phyloP scores from a whole-genome alignment of 2,797 vertebrate genomes.

The Siniperca undulata region DNA sequence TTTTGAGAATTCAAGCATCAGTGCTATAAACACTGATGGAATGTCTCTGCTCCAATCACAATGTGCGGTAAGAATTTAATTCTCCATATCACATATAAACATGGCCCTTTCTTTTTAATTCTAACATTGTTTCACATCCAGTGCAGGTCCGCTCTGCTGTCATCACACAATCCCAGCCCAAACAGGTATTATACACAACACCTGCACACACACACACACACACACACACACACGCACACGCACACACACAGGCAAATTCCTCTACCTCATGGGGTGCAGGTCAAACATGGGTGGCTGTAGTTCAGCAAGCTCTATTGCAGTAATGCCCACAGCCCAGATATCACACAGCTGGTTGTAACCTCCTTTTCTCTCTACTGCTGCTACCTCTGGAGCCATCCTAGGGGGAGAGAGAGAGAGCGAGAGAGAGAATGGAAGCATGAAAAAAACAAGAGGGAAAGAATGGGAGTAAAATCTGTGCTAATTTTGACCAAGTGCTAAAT shows the following conservation, averaged over 20 bases:
- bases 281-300: slow-evolving; percentile 99
- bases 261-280: slow-evolving; percentile 93
- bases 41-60: neutral
- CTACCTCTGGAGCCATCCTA: slow-evolving; percentile 99
- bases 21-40: neutral
- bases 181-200: neutral
- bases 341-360: slow-evolving; percentile 99
- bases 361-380: slow-evolving; percentile 97
- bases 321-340: slow-evolving; percentile 98
- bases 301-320: slow-evolving; percentile 96
- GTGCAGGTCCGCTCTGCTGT: neutral
- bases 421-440: neutral
- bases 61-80: neutral
- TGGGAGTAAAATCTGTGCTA: neutral
- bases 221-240: neutral
- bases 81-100: neutral
- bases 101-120: neutral
- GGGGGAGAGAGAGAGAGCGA: slow-evolving; percentile 1
- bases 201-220: slow-evolving; percentile 1
- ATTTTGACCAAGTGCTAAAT: neutral
- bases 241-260: neutral
- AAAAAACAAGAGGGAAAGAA: neutral
- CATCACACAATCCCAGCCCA: neutral
- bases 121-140: neutral
- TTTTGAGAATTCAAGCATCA: neutral